These are phyloP conservation scores for Rutilus rutilus DNA, from an alignment of 2,113 vertebrate species.

Conservation along the genomic window DNA sequence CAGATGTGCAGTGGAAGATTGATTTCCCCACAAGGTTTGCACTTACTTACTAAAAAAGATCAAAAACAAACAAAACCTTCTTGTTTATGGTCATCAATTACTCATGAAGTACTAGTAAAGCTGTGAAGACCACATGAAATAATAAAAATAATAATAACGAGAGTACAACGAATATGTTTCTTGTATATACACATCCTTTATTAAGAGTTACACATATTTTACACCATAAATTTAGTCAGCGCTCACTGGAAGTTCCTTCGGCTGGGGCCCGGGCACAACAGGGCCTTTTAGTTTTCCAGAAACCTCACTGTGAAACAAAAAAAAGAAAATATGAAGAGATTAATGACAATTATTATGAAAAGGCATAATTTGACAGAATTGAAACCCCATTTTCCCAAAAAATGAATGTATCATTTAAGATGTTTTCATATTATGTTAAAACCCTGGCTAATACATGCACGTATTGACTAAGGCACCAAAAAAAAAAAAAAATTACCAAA, in stretches of 20 bases:
- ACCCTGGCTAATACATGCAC: not conserved
- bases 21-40: not conserved
- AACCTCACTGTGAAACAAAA: constrained; percentile 68
- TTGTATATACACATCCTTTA: constrained; percentile 42
- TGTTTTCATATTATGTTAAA: not conserved
- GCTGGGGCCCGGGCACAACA: constrained; percentile 76
- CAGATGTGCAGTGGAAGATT: not conserved
- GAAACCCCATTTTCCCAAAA: not conserved
- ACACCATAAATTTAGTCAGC: constrained; percentile 81
- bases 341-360: not conserved
- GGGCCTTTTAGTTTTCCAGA: constrained; percentile 74
- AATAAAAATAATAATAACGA: not conserved
- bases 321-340: not conserved
- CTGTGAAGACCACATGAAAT: not conserved
- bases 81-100: not conserved
- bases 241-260: constrained; percentile 80
- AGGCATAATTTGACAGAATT: not conserved
- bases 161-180: not conserved
- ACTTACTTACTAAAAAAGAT: not conserved
- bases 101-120: not conserved
- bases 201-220: constrained; percentile 4
- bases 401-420: not conserved
- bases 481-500: too few relatives aligned
- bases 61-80: not conserved
- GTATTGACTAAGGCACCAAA: too few relatives aligned